Evolutionary conservation across 2,113 vertebrate species (phyloP), one percentile per base, ranked within the genome.

Genomic region (Scatophagus argus): DNA sequence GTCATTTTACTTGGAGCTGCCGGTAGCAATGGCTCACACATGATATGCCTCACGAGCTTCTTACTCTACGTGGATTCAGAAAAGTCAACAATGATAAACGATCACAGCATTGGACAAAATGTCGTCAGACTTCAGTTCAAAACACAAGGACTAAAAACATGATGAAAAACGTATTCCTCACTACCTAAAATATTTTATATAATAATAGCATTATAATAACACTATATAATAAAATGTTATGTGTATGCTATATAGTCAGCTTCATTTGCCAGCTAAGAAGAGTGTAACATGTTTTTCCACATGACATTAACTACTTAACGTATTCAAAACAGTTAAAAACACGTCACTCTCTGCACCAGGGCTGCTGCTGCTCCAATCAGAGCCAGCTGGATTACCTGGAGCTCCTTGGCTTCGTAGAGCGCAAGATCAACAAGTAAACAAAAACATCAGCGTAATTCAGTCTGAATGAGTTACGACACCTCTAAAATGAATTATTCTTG

Each of bases 51-150:
- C 12, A 79, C 7, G 21, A 91, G 70, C 60, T 55, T 68, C 71
- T 83, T 64, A 55, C 63, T 74, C 66, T 77, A 55, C 65, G 49
- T 14, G 68, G 64, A 84, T 68, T 83, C 21, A 61, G 72, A 69
- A 73, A 71, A 64, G 66, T 87, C 65, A 52, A 87, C 59, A 61
- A 67, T 79, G 72, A 85, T 51, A 75, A 89, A 89, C 41, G 10
- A 88, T 78, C 74, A 90, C 88, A 90, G 87, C 71, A 87, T 88
- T n/a, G 31, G 75, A 89, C 82, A 81, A 80, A 82, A 77, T 67
- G 72, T 76, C 74, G 44, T 61, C 19, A 31, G 76, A 86, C 74
- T 81, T 87, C 49, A 75, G 64, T 59, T 88, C 14, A 73, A 83
- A 82, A 88, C 88, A 89, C 75, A 81, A 74, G 60, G 77, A 84